Conservation (phyloP, 2,113 vertebrate species). For the Enhydra lutris region DNA sequence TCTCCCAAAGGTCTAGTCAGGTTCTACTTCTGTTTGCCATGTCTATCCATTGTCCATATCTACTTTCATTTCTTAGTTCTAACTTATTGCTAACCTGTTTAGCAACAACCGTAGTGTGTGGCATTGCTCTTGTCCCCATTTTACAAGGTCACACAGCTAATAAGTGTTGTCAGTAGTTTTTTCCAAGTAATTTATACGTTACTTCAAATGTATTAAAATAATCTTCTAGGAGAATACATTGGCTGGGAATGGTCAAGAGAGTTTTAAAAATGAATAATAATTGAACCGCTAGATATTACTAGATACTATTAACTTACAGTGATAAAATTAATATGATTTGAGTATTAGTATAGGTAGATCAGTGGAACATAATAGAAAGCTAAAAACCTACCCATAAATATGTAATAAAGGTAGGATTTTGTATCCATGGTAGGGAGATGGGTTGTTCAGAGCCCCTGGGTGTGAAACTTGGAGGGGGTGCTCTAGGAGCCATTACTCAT, state of each 20-base stretch:
- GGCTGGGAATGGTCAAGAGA: background rate
- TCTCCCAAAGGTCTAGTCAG: background rate
- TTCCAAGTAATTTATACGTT: background rate
- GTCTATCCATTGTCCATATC: background rate
- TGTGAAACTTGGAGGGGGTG: background rate
- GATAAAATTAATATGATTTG: background rate
- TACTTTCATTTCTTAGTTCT: background rate
- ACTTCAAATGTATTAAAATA: constrained; percentile 2
- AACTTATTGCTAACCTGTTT: background rate
- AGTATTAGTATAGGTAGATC: background rate
- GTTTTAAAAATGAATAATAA: background rate
- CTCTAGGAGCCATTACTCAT: background rate
- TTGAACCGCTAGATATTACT: background rate
- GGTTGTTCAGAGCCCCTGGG: background rate
- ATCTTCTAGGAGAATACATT: background rate
- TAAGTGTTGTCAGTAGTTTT: constrained; percentile 10
- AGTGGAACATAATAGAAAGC: background rate
- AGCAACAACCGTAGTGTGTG: background rate
- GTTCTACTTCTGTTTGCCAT: background rate
- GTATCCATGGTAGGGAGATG: background rate
- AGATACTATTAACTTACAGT: background rate
- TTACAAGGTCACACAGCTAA: background rate
- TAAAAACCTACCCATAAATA: background rate
- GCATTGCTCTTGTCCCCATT: background rate
- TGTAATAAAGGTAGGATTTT: background rate